Conservation (phyloP, 2,797 vertebrate genomes). For the Pelobates cultripes region DNA sequence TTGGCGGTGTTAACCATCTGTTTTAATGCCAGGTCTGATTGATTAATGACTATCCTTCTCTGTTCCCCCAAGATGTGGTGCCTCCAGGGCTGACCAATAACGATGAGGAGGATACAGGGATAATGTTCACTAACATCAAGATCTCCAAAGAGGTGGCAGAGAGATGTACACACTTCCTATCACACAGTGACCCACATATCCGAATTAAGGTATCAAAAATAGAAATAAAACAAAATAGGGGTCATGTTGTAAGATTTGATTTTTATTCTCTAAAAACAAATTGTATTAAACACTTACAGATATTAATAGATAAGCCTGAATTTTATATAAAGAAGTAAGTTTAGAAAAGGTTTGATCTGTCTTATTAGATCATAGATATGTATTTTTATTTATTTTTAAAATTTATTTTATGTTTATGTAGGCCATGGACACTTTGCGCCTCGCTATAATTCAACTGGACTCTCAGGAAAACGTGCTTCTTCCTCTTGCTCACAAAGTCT, state of each 20-base stretch:
- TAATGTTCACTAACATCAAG: constrained; percentile 77
- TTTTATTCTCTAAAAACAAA: no score
- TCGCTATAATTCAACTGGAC: constrained; percentile 80
- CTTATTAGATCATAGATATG: no score
- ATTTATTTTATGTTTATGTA: constrained; percentile 58
- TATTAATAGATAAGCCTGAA: no score
- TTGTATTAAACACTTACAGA: no score
- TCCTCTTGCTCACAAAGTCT: constrained; percentile 88
- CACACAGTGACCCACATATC: constrained; percentile 76
- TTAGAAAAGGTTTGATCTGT: no score
- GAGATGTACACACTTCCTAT: constrained; percentile 87
- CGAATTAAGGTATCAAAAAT: constrained; percentile 81
- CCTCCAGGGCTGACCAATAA: not conserved
- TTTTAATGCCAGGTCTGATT: not conserved
- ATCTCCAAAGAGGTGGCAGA: constrained; percentile 85
- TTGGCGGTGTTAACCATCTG: not conserved
- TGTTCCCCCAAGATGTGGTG: constrained; percentile 16
- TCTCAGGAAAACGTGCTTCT: constrained; percentile 82
- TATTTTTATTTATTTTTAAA: not conserved
- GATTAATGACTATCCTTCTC: not conserved
- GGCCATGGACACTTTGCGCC: constrained; percentile 86
- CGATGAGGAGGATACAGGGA: constrained; percentile 67
- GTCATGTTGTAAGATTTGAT: no score
- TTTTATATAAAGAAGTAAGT: no score
- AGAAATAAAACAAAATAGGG: not conserved